These are phyloP conservation scores for Xylocampa areola DNA, from an alignment of 2,888 invertebrate genomes.

Conservation along the genomic window DNA sequence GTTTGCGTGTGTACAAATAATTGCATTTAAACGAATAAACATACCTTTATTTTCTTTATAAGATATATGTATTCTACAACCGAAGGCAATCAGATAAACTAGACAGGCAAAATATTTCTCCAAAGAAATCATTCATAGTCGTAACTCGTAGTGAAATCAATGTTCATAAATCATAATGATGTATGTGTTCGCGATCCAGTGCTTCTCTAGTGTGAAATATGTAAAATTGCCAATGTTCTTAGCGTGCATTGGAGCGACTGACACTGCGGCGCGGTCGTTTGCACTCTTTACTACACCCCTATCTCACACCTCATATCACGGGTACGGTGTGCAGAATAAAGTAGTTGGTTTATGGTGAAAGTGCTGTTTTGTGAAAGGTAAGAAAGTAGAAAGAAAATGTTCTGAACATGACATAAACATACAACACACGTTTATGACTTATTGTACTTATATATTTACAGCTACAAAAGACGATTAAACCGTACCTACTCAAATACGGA, in stretches of 20 bases:
- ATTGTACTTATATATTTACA: no score
- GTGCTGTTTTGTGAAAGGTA: slow-evolving; percentile 8
- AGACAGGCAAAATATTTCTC: slow-evolving; percentile 7
- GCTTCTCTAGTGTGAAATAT: slow-evolving; percentile 69
- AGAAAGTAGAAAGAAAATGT: slow-evolving; percentile 1
- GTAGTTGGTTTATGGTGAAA: slow-evolving; percentile 34
- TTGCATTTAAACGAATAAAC: no score
- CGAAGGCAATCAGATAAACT: slow-evolving; percentile 40
- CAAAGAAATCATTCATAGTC: slow-evolving; percentile 25
- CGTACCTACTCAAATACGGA: no score
- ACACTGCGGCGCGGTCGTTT: slow-evolving; percentile 86
- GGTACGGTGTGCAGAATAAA: slow-evolving; percentile 67
- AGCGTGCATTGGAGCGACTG: slow-evolving; percentile 73
- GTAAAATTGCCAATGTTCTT: slow-evolving; percentile 82
- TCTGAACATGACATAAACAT: no score
- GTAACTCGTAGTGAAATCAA: slow-evolving; percentile 52
- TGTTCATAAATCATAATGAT: slow-evolving; percentile 64
- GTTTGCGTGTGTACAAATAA: no score
- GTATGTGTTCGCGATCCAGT: slow-evolving; percentile 55
- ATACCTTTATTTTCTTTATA: no score
- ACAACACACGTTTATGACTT: no score
- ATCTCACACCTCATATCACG: slow-evolving; percentile 84
- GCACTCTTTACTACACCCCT: slow-evolving; percentile 88
- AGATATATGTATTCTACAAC: background rate
- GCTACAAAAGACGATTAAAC: no score